Evolutionary conservation across 2,888 invertebrate genomes (phyloP).

Genomic region (Drosophila pegasa): DNA sequence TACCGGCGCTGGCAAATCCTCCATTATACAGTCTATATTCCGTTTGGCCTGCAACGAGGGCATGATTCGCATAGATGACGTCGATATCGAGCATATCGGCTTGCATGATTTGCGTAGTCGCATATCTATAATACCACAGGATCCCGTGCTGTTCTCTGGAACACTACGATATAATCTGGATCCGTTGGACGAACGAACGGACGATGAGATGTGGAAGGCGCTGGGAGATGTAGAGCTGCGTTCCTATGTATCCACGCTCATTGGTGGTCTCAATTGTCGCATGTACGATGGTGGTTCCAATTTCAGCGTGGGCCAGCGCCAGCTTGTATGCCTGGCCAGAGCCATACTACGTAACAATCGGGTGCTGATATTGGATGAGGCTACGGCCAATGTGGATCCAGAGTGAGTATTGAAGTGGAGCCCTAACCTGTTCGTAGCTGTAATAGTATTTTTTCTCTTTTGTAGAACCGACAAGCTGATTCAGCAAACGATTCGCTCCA

Average conservation of each 20-base stretch:
- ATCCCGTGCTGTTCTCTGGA: conserved; percentile 94
- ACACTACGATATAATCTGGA: conserved; percentile 94
- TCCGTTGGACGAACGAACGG: conserved; percentile 91
- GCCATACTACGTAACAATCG: conserved; percentile 92
- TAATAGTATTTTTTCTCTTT: conserved; percentile 7
- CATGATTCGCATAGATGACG: conserved; percentile 90
- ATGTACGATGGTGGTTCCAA: conserved; percentile 92
- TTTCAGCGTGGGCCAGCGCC: conserved; percentile 95
- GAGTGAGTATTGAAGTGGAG: conserved; percentile 86
- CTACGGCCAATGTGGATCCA: conserved; percentile 95
- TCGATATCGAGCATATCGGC: conserved; percentile 90
- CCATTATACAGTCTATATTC: conserved; percentile 93
- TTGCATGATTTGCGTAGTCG: conserved; percentile 91
- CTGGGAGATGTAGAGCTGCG: conserved; percentile 92
- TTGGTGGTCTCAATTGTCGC: conserved; percentile 87
- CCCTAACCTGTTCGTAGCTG: too few species aligned
- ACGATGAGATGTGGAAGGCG: conserved; percentile 91
- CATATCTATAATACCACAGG: conserved; percentile 97
- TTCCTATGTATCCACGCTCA: conserved; percentile 87
- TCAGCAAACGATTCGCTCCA: conserved; percentile 92
- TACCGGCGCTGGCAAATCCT: conserved; percentile 95
- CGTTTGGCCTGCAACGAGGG: conserved; percentile 92
- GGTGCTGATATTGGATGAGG: conserved; percentile 94
- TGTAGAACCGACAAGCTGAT: conserved; percentile 92
- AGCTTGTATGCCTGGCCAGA: conserved; percentile 93